Conservation (phyloP, 2,113 vertebrate genomes). For the Leucoraja erinaceus region DNA sequence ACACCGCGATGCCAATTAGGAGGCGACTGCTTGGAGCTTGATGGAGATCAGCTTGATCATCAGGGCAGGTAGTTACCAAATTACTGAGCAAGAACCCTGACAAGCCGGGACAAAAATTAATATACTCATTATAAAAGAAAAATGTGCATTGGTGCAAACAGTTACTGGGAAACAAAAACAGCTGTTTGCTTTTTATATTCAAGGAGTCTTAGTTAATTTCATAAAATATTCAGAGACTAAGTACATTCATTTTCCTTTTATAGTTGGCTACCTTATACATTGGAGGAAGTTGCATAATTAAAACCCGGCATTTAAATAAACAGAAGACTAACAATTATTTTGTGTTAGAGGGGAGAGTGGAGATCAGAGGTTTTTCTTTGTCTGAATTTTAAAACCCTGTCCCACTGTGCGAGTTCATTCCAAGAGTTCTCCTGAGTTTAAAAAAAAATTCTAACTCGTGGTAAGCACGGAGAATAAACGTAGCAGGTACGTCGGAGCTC, state of each 20-base stretch:
- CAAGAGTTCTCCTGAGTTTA: no score
- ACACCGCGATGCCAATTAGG: background rate
- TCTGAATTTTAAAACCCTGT: no score
- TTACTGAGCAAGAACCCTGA: conserved; percentile 15
- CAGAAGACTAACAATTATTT: background rate
- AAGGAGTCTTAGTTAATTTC: background rate
- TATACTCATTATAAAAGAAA: conserved; percentile 17
- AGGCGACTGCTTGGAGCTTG: background rate
- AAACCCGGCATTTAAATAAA: background rate
- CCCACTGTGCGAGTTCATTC: no score
- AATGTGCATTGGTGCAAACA: conserved; percentile 4
- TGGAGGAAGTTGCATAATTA: background rate
- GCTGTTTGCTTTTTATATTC: background rate
- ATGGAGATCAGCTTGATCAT: conserved; percentile 22
- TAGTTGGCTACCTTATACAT: background rate
- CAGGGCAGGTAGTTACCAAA: conserved; percentile 15
- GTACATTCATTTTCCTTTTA: background rate
- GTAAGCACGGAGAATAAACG: no score
- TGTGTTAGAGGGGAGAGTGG: background rate
- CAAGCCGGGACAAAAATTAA: conserved; percentile 12
- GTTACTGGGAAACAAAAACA: background rate
- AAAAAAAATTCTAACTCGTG: no score
- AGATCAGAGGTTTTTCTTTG: background rate
- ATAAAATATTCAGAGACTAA: background rate
- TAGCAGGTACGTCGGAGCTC: no score